Percentiles rank a stretch among this genome's conserved stretches.
Evolutionary conservation across 2,888 invertebrate species (phyloP).

Genomic region (Andrena trimmerana): DNA sequence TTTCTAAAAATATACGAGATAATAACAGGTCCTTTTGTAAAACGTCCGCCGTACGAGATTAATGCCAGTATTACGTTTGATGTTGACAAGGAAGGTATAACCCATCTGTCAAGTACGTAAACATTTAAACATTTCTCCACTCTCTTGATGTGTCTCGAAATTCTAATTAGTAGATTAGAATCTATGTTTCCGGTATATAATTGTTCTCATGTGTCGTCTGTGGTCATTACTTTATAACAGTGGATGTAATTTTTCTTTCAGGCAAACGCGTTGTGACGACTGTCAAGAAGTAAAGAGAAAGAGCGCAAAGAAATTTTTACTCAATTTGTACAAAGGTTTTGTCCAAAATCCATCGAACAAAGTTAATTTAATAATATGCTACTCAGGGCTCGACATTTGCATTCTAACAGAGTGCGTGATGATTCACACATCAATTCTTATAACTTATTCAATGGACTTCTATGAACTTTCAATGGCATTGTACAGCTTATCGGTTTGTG

Average conservation of each 20-base stretch:
- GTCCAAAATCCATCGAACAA: neutral
- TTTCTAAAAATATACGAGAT: neutral
- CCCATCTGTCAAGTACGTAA: neutral
- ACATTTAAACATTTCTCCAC: neutral
- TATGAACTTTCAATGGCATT: conserved; percentile 56
- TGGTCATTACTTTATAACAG: neutral
- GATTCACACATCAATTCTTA: conserved; percentile 48
- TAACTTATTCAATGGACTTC: conserved; percentile 58
- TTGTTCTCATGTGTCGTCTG: neutral
- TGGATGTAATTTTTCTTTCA: neutral
- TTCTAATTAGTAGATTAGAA: no score
- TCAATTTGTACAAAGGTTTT: neutral
- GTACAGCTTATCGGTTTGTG: neutral
- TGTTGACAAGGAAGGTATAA: neutral
- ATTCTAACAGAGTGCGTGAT: neutral
- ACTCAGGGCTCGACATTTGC: conserved; percentile 11
- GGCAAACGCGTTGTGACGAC: conserved; percentile 1
- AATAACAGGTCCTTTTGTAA: neutral
- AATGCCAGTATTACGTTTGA: neutral
- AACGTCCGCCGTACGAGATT: neutral
- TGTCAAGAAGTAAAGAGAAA: neutral
- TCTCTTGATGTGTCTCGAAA: no score
- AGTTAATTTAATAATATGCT: neutral
- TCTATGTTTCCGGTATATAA: neutral
- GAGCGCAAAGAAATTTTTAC: neutral